A percentile compares a stretch with the other conserved stretches of the same genome.
Evolutionary conservation across 1,140 invertebrate species (phyloP).

Genomic region (Melipona quadrifasciata): DNA sequence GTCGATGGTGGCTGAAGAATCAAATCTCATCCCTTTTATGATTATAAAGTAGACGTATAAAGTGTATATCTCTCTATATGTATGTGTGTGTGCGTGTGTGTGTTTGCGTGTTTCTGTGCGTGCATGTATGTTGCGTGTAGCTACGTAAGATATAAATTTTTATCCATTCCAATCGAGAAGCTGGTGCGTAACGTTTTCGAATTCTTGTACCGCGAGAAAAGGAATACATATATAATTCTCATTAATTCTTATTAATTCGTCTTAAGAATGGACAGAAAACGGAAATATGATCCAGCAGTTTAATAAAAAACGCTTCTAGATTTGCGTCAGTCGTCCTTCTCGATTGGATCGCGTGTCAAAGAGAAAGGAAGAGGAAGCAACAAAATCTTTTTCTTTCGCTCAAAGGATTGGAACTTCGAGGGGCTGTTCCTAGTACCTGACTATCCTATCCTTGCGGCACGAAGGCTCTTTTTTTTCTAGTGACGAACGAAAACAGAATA

Average conservation of each 20-base stretch:
- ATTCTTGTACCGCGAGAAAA: neutral
- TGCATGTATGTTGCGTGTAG: constrained; percentile 20
- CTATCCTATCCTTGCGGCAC: constrained; percentile 75
- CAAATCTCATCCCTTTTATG: neutral
- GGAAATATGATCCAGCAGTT: neutral
- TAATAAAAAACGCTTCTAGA: neutral
- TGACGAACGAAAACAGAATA: constrained; percentile 3
- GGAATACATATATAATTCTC: neutral
- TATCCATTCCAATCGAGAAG: constrained; percentile 44
- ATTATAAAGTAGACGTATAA: constrained; percentile 1
- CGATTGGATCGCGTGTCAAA: neutral
- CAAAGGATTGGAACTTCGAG: constrained; percentile 71
- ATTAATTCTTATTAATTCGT: neutral
- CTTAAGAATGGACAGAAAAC: neutral
- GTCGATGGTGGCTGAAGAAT: neutral
- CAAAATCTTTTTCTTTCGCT: constrained; percentile 23
- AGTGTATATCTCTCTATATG: constrained; percentile 6
- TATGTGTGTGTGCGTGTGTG: neutral
- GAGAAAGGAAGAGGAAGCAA: neutral
- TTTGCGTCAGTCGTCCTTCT: neutral
- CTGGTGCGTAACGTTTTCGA: neutral
- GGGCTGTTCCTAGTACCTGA: constrained; percentile 80
- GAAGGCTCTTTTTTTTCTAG: constrained; percentile 24
- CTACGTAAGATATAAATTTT: constrained; percentile 23
- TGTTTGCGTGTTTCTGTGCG: neutral